Evolutionary conservation across 1,140 invertebrate genomes (phyloP).

Genomic region (Oncopodura yosiiana): DNA sequence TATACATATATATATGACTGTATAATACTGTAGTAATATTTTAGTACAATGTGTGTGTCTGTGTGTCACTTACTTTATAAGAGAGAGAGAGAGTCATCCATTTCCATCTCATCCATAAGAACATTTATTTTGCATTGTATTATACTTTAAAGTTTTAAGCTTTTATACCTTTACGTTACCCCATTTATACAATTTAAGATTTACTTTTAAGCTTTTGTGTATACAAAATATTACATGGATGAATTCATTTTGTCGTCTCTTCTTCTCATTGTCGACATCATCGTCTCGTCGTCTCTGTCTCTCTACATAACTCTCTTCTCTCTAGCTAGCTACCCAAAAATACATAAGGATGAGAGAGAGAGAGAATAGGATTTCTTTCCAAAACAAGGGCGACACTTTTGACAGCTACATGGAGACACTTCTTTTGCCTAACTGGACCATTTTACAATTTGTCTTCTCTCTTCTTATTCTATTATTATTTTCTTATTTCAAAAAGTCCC

Average conservation of each 20-base stretch:
- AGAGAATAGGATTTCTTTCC: not conserved
- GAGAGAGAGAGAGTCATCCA: too few species aligned
- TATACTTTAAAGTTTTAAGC: too few species aligned
- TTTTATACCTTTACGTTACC: too few species aligned
- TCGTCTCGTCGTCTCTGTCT: not conserved
- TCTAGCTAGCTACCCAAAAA: not conserved
- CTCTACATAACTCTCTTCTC: not conserved
- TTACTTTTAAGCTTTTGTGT: too few species aligned
- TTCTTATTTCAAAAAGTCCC: too few species aligned
- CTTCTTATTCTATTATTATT: slow-evolving; percentile 12
- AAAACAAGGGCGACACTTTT: slow-evolving; percentile 26
- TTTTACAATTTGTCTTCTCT: not conserved
- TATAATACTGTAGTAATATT: too few species aligned
- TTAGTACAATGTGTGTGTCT: too few species aligned
- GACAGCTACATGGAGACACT: slow-evolving; percentile 22
- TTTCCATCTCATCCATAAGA: too few species aligned
- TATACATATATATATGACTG: too few species aligned
- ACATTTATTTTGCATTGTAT: too few species aligned
- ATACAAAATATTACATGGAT: slow-evolving; percentile 1
- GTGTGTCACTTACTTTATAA: too few species aligned
- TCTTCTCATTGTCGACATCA: not conserved
- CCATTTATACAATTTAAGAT: too few species aligned
- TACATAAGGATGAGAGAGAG: not conserved
- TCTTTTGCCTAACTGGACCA: slow-evolving; percentile 1
- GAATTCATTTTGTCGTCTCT: not conserved